Evolutionary conservation across 2,797 vertebrate genomes (phyloP).

Genomic region (Eurystomus glaucurus): DNA sequence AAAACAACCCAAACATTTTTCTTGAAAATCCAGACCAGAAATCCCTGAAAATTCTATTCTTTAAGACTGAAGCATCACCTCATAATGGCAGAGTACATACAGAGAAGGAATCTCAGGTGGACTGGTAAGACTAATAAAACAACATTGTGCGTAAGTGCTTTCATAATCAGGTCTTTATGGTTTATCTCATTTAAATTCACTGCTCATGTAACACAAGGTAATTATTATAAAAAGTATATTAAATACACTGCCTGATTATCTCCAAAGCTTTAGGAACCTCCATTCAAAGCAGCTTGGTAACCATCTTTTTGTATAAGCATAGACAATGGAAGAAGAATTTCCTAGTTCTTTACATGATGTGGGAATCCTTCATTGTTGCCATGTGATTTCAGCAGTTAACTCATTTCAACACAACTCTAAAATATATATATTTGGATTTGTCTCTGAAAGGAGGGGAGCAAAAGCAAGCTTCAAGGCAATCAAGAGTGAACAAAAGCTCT

Average conservation of each 20-base stretch:
- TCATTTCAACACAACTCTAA: background rate
- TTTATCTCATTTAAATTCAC: background rate
- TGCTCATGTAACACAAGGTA: background rate
- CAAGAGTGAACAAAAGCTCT: background rate
- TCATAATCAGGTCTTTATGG: background rate
- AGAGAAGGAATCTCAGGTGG: background rate
- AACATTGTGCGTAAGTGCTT: accelerated
- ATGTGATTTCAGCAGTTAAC: background rate
- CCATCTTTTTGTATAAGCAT: accelerated
- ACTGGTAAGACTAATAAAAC: background rate
- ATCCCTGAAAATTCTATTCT: background rate
- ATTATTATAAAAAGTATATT: background rate
- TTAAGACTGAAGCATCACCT: background rate
- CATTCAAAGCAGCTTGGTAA: background rate
- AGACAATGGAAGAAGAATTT: background rate
- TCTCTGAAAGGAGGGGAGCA: background rate
- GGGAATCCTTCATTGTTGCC: background rate
- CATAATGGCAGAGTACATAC: background rate
- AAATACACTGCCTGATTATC: background rate
- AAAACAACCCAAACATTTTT: background rate
- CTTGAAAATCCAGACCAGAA: background rate
- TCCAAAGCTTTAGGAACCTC: background rate
- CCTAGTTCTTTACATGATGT: background rate
- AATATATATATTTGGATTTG: background rate
- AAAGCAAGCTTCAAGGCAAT: background rate